Conservation (phyloP, 2,888 invertebrate genomes). For the Adela reaumurella region DNA sequence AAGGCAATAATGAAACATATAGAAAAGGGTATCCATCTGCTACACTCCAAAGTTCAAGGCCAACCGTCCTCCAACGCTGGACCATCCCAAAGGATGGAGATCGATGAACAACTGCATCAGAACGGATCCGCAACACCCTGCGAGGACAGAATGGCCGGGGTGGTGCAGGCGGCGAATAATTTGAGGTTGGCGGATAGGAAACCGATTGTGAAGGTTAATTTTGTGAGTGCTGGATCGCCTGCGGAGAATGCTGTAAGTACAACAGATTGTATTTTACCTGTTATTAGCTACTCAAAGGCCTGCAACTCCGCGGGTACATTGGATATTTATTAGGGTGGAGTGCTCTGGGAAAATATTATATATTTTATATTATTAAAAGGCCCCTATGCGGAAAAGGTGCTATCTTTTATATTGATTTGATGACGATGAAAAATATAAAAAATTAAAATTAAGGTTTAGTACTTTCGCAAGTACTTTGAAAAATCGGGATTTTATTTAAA, state of each 20-base stretch:
- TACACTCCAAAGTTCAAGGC: slow-evolving; percentile 46
- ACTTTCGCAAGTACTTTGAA: too few species aligned
- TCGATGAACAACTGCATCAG: slow-evolving; percentile 16
- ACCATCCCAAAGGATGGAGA: slow-evolving; percentile 18
- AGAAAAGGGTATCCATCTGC: slow-evolving; percentile 67
- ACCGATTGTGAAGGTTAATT: slow-evolving; percentile 68
- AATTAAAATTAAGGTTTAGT: too few species aligned
- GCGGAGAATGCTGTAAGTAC: slow-evolving; percentile 73
- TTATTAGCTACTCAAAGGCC: too few species aligned
- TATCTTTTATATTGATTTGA: too few species aligned
- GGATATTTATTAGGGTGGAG: too few species aligned
- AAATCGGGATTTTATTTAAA: too few species aligned
- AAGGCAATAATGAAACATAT: slow-evolving; percentile 80
- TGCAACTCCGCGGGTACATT: too few species aligned
- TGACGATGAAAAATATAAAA: too few species aligned
- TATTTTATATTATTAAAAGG: too few species aligned
- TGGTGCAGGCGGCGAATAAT: slow-evolving; percentile 12
- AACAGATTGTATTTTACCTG: neutral
- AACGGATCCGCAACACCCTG: slow-evolving; percentile 1
- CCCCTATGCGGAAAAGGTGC: too few species aligned
- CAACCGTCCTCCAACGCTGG: slow-evolving; percentile 15
- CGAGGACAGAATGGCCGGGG: slow-evolving; percentile 3
- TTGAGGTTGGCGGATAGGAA: slow-evolving; percentile 16
- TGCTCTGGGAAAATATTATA: too few species aligned
- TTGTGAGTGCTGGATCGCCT: slow-evolving; percentile 74